Base-by-base conservation (phyloP, 2,113 vertebrate species). In the Todiramphus chloris region DNA sequence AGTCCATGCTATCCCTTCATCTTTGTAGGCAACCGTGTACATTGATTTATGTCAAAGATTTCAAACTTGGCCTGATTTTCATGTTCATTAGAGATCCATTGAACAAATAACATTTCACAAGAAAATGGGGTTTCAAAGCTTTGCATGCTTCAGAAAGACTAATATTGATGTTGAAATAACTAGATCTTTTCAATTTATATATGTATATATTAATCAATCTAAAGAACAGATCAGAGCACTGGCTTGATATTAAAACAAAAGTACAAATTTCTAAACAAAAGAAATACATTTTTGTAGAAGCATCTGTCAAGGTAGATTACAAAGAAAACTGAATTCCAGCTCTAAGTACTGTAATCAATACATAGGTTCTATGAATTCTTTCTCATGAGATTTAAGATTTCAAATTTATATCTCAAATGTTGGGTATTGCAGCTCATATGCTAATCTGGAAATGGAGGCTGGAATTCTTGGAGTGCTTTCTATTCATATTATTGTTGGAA, bases 1-100 rank as follows among this genome's bases (percentile, higher is more conserved):
- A 95, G 68, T 90, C 64, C 25, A 43, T 70, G n/a, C 14, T 87
- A 89, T 67, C 46, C 60, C 75, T 90, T 93, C 68, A 69, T 83
- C 68, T 80, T 90, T 64, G 27, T 73, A 85, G 70, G 79, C 85
- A 94, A 63, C 43, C 0, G 0, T 50, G 35, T 77, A 89, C 66
- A 60, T 35, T 89, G 64, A 92, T 89, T 92, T 94, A 87, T 75
- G 69, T 79, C 81, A 79, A 77, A 90, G 48, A 68, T 60, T 68
- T 94, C 58, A 94, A 81, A 83, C 39, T 87, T 95, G 80, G 35
- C 62, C 73, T 75, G 33, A 89, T 72, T 94, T 95, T 93, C 77
- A 31, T 17, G 11, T 53, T 89, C 89, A 72, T 46, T 39, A 60
- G 39, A 84, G 66, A 91, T 72, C 53, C 27, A 72, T 48, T 0